These are phyloP conservation scores for Anhinga anhinga DNA, from an alignment of 2,113 vertebrate genomes.

Conservation along the genomic window DNA sequence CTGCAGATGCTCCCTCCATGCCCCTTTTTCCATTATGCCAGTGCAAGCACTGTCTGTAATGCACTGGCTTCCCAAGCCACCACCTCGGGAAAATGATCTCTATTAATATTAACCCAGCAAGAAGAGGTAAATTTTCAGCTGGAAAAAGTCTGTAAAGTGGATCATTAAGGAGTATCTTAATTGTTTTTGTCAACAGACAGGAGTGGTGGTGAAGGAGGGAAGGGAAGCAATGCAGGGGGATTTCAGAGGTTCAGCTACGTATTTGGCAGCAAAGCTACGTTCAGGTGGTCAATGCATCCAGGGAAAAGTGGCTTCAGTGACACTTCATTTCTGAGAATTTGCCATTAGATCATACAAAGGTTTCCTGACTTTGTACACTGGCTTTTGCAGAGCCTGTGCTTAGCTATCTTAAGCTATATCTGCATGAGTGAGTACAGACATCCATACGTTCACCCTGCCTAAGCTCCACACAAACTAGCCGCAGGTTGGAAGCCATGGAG, in stretches of 20 bases:
- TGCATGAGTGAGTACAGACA: background rate
- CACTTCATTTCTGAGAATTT: background rate
- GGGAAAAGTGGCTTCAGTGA: background rate
- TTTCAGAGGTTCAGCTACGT: background rate
- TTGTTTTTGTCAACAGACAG: background rate
- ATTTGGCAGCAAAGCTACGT: background rate
- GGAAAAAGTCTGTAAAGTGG: background rate
- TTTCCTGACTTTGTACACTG: background rate
- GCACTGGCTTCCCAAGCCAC: background rate
- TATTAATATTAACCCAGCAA: background rate
- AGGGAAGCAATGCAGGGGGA: background rate
- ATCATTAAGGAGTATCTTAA: background rate
- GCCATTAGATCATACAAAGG: background rate
- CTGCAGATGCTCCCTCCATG: background rate
- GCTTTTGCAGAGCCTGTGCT: background rate
- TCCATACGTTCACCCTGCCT: background rate
- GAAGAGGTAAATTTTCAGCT: background rate
- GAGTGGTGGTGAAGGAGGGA: background rate
- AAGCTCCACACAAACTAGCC: background rate
- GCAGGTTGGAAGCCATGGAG: background rate
- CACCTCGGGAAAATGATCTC: background rate
- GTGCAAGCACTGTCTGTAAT: background rate
- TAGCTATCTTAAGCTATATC: background rate
- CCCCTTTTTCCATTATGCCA: background rate
- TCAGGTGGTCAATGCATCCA: background rate